Base-by-base conservation (phyloP, 2,113 vertebrate genomes). In the Pseudorectes ferrugineus region DNA sequence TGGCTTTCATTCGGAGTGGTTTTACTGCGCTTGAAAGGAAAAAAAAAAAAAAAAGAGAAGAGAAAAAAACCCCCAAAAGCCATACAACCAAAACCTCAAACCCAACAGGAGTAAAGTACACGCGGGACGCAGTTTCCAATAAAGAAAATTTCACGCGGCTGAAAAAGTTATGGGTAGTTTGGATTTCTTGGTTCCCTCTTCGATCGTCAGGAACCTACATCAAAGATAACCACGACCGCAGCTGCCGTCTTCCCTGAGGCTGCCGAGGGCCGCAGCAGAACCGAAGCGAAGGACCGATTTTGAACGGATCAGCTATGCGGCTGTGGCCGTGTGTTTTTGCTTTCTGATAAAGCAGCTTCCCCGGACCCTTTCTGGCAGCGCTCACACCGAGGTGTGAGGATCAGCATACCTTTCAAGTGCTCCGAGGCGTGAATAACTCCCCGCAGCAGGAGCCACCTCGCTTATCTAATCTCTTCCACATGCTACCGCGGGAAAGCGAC, bases 381-480 rank as follows among this genome's bases (percentile, higher is more conserved):
- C 66, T 85, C 35, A 3, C 81, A 28, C 25, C 26, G 33, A 38
- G 5, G 71, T 85, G 89, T 46, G 81, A 91, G 84, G 36, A 73
- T 55, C 92, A 51, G 81, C 70, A 29, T 46, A 88, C 78, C 85
- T 88, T 82, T 70, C 91, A 66, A 71, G 59, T 6, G 74, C 67
- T 92, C 54, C 22, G 22, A 74, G 68, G 94, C 81, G 61, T 55
- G 87, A 89, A 38, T 46, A 89, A 70, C 46, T 48, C 20, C n/a
- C 57, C 25, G 13, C 66, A 68, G 70, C 84, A 66, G 87, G 58
- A 95, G 81, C 62, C 89, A 57, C 84, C 91, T 83, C 75, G 3
- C 71, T 79, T 89, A 93, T 79, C 89, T 92, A 42, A 96, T 94
- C 85, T 93, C 63, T 77, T 77, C 85, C 92, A 63, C 71, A n/a